Evolutionary conservation across 2,113 vertebrate genomes (phyloP).

Genomic region (Phyllostomus hastatus): DNA sequence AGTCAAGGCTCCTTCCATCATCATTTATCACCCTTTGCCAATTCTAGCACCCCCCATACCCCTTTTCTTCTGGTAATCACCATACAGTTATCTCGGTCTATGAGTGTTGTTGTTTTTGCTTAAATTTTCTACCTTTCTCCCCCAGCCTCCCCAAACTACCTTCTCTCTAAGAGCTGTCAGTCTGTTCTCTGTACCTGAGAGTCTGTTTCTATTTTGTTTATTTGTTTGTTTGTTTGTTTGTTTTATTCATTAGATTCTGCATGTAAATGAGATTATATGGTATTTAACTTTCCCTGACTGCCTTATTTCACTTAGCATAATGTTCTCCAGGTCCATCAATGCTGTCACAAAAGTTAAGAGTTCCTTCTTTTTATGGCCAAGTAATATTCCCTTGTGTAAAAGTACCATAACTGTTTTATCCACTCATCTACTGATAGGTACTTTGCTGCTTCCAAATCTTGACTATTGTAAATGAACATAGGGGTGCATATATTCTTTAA

Average conservation of each 20-base stretch:
- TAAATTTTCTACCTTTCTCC: too few species aligned
- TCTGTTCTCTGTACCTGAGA: neutral
- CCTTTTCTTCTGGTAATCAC: neutral
- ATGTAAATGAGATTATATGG: neutral
- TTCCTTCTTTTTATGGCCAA: neutral
- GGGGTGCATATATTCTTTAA: neutral
- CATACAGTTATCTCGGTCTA: neutral
- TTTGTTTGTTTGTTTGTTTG: neutral
- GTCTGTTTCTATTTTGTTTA: neutral
- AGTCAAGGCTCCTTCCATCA: neutral
- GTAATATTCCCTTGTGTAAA: neutral
- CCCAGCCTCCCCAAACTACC: too few species aligned
- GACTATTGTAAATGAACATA: neutral
- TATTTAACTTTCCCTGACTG: neutral
- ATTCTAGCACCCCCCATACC: neutral
- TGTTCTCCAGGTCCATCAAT: neutral
- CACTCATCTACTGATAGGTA: neutral
- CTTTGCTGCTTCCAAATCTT: neutral
- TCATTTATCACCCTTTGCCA: neutral
- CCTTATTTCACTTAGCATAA: neutral
- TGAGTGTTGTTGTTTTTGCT: neutral
- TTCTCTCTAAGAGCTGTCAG: neutral
- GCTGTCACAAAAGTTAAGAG: neutral
- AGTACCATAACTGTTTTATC: neutral
- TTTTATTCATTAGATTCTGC: neutral